Base-by-base conservation (phyloP, 2,797 vertebrate genomes). In the Cyprinella venusta region DNA sequence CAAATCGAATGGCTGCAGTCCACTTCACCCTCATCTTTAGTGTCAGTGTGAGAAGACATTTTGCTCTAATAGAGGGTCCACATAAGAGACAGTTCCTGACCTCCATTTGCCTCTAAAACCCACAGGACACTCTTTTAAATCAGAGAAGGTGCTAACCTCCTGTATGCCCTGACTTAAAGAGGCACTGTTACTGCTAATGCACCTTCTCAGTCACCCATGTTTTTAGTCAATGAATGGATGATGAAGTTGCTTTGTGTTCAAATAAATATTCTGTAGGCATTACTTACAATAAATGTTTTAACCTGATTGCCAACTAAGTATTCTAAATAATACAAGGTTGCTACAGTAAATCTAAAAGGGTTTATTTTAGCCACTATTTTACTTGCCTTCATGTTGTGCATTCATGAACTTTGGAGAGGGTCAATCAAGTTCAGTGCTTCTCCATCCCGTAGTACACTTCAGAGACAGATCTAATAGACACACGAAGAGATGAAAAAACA, bases 401-500 rank as follows among this genome's bases (percentile, higher is more conserved):
- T 30, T 79, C 45, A 79, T 50, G 21, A 63, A 24, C 61, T 70
- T 54, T 30, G 38, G 48, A 69, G 50, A 9, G 65, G 59, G 40
- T 21, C 52, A 59, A 12, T 71, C 38, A 45, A 33, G 71, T 61
- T 67, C 6, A 6, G 88, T 88, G 90, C 86, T 89, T 90, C 91
- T 91, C 87, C 89, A 83, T 90, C 86, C 85, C 88, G 26, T 64
- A 89, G 88, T 89, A 91, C 88, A 90, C 89, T 90, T 87, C 90
- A 88, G 90, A 87, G 89, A 92, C 88, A 86, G 89, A 88, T 85
- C 90, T 93, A 93, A 93, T 91, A 86, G 90, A 92, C 91, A 89
- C 88, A 90, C 87, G 90, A 86, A 89, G 89, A 92, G 84, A 26
- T 84, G 89, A 79, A 85, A 79, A 50, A 91, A 92, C 87, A 88